A percentile compares a stretch with the other conserved stretches of the same genome.
Conservation (phyloP, 2,113 vertebrate genomes). For the Salvator merianae region DNA sequence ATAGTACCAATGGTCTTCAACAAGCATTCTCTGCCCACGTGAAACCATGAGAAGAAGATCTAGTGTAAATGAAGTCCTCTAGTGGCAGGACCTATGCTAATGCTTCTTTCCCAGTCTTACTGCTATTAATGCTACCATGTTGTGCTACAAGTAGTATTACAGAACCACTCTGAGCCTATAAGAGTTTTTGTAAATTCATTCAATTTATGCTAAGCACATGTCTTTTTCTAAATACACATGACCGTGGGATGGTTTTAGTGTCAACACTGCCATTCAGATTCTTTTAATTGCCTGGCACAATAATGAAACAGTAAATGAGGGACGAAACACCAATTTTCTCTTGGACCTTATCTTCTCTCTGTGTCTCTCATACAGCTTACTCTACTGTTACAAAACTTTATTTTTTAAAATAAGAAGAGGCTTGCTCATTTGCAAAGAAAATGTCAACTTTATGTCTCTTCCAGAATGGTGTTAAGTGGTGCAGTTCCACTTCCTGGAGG, state of each 20-base stretch:
- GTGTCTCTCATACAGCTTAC: too few species aligned
- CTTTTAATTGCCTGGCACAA: background rate
- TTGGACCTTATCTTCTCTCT: too few species aligned
- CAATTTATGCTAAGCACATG: background rate
- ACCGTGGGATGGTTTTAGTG: background rate
- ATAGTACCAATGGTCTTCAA: too few species aligned
- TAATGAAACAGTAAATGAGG: too few species aligned
- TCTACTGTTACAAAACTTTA: too few species aligned
- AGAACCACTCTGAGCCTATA: background rate
- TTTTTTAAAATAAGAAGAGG: too few species aligned
- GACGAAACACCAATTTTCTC: too few species aligned
- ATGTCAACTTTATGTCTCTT: too few species aligned
- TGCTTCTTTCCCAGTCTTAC: background rate
- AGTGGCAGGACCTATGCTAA: background rate
- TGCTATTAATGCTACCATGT: background rate
- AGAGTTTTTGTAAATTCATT: background rate
- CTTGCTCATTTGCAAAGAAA: too few species aligned
- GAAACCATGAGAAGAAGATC: background rate
- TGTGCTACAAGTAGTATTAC: background rate
- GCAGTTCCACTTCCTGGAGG: too few species aligned
- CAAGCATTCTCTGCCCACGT: background rate
- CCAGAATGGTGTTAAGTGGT: too few species aligned
- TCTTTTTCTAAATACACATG: background rate
- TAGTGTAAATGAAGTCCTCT: too few species aligned
- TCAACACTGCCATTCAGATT: background rate